Evolutionary conservation across 2,888 invertebrate species (phyloP), one percentile per base, ranked within the genome.

Genomic region (Nymphalis polychloros): DNA sequence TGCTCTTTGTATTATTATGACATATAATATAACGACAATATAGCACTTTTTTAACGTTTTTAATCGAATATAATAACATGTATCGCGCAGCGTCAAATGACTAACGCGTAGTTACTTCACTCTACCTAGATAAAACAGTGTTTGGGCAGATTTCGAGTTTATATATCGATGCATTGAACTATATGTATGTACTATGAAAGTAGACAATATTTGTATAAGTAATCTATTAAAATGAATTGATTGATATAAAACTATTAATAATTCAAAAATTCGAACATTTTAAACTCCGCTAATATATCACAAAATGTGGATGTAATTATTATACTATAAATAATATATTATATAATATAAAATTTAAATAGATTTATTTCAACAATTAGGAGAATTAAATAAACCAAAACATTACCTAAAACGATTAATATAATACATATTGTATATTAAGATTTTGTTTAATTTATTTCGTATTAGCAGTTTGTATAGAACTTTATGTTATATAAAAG

Each of bases 161-260:
- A 41, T 13, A 41, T 41, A 10, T 41, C 67, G 46, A 60, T n/a
- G n/a, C 50, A 59, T 63, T 55, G 27, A 67, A 49, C 49, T 68
- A 52, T 59, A 47, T 66, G 20, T 72, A 67, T 62, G 67, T 65
- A 68, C 52, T 63, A 62, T 71, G 73, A 13, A 75, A 76, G 87
- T 90, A 90, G 89, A 89, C 89, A 90, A 89, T 89, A 89, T 88
- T 86, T 82, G 80, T 84, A 73, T 89, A 87, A 88, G 87, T 77
- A 79, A 79, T 79, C 74, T 80, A 81, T 79, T 75, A 70, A 73
- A 79, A 69, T 71, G 70, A 67, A 59, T 63, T 75, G 68, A 73
- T 74, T 72, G 61, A 74, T 74, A 55, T 57, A 41, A 31, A 35
- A 41, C 57, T 41, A 41, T 57, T 41, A 41, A 57, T 57, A 57